Percentiles rank a stretch among this genome's conserved stretches.
Evolutionary conservation across 2,113 vertebrate genomes (phyloP).

Genomic region (Phyllostomus hastatus): DNA sequence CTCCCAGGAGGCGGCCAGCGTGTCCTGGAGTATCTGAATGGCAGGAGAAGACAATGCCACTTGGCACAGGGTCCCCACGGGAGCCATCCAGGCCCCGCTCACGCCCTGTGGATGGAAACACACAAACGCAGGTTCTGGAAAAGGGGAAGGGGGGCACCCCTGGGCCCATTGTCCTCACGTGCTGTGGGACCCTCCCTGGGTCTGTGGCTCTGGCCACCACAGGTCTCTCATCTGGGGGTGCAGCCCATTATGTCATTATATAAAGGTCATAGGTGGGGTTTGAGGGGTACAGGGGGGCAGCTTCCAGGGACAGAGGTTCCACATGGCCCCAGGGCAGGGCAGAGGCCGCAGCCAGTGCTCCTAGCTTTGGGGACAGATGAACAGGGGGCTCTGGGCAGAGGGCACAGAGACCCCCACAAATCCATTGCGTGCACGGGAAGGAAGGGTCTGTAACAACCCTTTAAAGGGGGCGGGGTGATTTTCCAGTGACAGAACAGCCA

Average conservation of each 20-base stretch:
- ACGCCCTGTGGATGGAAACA: accelerated
- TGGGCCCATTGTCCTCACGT: accelerated
- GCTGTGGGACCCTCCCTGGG: accelerated
- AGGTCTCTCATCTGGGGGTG: background rate
- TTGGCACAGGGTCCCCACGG: accelerated
- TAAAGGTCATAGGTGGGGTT: background rate
- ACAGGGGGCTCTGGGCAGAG: accelerated
- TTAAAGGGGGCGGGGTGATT: background rate
- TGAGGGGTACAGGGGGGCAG: background rate
- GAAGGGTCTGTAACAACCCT: background rate
- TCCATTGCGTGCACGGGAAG: background rate
- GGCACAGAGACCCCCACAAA: too few relatives aligned
- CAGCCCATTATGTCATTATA: background rate
- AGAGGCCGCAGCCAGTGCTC: background rate
- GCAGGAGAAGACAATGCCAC: background rate
- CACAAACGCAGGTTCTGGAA: background rate
- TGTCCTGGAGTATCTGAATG: background rate
- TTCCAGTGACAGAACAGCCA: background rate
- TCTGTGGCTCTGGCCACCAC: background rate
- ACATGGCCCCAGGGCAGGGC: accelerated
- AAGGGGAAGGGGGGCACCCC: too few relatives aligned
- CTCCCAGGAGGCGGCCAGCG: accelerated
- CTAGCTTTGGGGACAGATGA: background rate
- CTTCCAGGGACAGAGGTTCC: too few relatives aligned
- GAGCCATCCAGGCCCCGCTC: accelerated